Evolutionary conservation across 2,113 vertebrate genomes (phyloP).

Genomic region (Rallus limicola): DNA sequence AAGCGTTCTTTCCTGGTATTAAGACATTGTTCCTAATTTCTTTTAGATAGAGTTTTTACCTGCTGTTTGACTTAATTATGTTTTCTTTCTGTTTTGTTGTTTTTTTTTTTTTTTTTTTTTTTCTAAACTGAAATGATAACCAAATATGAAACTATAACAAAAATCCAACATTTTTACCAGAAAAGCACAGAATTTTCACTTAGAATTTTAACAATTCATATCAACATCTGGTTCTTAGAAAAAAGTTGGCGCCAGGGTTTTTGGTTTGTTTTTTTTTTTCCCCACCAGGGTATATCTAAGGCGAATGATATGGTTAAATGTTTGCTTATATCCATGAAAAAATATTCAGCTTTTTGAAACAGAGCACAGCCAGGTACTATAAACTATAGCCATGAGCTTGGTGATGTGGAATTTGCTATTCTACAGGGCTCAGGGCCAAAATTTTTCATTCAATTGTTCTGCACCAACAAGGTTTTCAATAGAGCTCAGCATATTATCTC

Average conservation of each 20-base stretch:
- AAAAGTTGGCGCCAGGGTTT: background rate
- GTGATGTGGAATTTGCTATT: background rate
- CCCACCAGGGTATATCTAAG: background rate
- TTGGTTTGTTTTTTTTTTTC: background rate
- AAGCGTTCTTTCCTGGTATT: background rate
- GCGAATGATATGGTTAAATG: background rate
- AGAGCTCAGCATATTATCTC: background rate
- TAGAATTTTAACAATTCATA: background rate
- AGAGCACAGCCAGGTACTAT: background rate
- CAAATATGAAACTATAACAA: background rate
- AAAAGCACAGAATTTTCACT: background rate
- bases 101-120: background rate
- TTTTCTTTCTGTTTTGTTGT: background rate
- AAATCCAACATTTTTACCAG: background rate
- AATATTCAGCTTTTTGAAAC: background rate
- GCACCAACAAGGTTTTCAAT: background rate
- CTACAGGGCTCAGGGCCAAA: background rate
- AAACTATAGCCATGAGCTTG: background rate
- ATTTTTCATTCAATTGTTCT: background rate
- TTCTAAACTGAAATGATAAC: background rate
- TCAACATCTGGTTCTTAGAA: background rate
- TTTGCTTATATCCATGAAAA: background rate
- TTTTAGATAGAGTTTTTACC: background rate
- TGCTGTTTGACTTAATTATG: background rate
- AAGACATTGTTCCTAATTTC: background rate